Evolutionary conservation across 2,113 vertebrate genomes (phyloP).

Genomic region (Indicator indicator): DNA sequence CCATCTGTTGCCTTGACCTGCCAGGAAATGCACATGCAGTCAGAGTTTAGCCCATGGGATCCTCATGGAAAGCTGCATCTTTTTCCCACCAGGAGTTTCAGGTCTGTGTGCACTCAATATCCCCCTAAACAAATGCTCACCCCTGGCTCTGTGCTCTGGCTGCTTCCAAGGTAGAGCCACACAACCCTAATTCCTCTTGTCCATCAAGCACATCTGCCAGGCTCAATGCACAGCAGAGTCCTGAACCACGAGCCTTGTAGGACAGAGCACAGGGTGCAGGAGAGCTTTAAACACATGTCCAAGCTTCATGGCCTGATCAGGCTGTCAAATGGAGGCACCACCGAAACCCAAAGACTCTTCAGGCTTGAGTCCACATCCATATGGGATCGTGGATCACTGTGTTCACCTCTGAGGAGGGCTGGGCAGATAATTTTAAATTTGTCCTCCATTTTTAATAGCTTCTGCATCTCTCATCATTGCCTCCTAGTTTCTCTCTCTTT

Average conservation of each 20-base stretch:
- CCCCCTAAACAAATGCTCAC: not conserved
- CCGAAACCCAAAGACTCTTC: not conserved
- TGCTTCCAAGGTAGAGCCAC: not conserved
- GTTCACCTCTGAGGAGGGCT: not conserved
- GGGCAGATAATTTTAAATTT: not conserved
- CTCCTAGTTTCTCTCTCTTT: not conserved
- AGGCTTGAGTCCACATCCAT: not conserved
- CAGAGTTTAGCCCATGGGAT: not conserved
- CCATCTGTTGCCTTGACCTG: constrained; percentile 91
- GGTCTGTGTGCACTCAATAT: not conserved
- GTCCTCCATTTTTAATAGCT: not conserved
- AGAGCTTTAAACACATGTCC: not conserved
- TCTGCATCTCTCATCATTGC: not conserved
- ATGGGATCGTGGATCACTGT: not conserved
- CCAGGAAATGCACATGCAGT: not conserved
- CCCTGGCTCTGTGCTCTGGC: not conserved
- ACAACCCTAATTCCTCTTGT: not conserved
- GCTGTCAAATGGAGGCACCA: not conserved
- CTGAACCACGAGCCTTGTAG: not conserved
- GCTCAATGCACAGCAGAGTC: not conserved
- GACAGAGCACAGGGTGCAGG: not conserved
- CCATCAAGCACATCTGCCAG: not conserved
- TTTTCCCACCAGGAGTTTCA: not conserved
- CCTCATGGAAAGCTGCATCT: not conserved
- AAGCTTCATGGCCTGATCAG: not conserved